phyloP scores from a whole-genome alignment of 2,888 invertebrate genomes.

The Halocaridina rubra region DNA sequence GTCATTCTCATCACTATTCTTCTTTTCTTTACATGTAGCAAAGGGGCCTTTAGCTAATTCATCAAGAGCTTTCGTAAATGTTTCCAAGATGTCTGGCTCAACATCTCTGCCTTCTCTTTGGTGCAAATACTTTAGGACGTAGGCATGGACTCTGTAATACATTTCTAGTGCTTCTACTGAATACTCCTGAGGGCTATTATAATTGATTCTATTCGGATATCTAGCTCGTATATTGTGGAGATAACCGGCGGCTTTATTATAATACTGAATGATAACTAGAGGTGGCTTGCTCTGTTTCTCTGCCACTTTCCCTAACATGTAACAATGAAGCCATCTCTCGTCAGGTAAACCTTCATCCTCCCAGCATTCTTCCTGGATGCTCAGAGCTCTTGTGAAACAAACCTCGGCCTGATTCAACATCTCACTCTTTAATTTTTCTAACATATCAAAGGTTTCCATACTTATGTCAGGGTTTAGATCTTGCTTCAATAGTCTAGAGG shows the following conservation, averaged over 20 bases:
- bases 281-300: constrained; percentile 86
- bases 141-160: constrained; percentile 82
- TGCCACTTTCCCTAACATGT: constrained; percentile 94
- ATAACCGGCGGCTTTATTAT: constrained; percentile 79
- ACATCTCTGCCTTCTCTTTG: constrained; percentile 67
- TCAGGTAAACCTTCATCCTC: constrained; percentile 77
- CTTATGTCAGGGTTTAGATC: constrained; percentile 69
- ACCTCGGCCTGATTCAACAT: constrained; percentile 82
- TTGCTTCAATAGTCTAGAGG: constrained; percentile 80
- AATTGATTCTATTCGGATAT: constrained; percentile 88
- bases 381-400: constrained; percentile 76
- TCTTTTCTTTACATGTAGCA: constrained; percentile 66
- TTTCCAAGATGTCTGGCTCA: constrained; percentile 5
- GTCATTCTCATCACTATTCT: constrained; percentile 21
- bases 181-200: constrained; percentile 83
- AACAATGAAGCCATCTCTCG: constrained; percentile 92
- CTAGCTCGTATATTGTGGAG: constrained; percentile 83
- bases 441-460: constrained; percentile 72
- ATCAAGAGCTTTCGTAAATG: constrained; percentile 57
- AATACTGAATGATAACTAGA: constrained; percentile 81
- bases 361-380: constrained; percentile 70
- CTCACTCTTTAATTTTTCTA: constrained; percentile 82
- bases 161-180: constrained; percentile 89
- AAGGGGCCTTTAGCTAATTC: constrained; percentile 67
- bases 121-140: constrained; percentile 88